Evolutionary conservation across 1,140 invertebrate genomes (phyloP).

Genomic region (Anagrus nilaparvatae): DNA sequence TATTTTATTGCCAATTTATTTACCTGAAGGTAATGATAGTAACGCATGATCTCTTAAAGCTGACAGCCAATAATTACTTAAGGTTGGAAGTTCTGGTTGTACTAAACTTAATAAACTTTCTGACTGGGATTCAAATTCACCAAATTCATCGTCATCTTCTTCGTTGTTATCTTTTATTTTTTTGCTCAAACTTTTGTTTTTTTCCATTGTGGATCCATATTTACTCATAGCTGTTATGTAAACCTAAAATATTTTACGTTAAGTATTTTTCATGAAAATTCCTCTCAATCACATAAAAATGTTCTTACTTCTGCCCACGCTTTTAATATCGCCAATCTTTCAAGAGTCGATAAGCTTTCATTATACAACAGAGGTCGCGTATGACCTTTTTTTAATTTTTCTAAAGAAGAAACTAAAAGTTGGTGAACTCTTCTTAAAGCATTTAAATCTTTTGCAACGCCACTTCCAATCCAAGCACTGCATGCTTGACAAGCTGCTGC

Average conservation of each 20-base stretch:
- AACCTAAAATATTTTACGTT: slow-evolving; percentile 51
- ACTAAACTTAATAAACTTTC: slow-evolving; percentile 84
- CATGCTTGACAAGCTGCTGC: slow-evolving; percentile 96
- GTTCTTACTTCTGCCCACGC: slow-evolving; percentile 87
- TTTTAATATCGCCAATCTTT: slow-evolving; percentile 93
- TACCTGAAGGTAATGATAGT: slow-evolving; percentile 79
- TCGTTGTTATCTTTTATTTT: slow-evolving; percentile 33
- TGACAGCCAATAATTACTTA: slow-evolving; percentile 90
- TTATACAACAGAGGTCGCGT: slow-evolving; percentile 81
- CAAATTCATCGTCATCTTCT: slow-evolving; percentile 54
- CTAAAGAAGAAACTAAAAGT: slow-evolving; percentile 86
- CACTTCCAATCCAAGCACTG: slow-evolving; percentile 97
- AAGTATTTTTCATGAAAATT: too few relatives aligned
- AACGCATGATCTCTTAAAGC: slow-evolving; percentile 92
- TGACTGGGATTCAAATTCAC: slow-evolving; percentile 61
- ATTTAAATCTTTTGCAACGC: slow-evolving; percentile 91
- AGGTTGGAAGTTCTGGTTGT: slow-evolving; percentile 79
- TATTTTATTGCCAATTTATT: too few relatives aligned
- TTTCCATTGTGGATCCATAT: slow-evolving; percentile 55
- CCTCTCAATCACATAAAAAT: too few relatives aligned
- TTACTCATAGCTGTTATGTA: slow-evolving; percentile 90
- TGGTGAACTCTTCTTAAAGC: slow-evolving; percentile 94
- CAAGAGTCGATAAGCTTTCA: slow-evolving; percentile 90
- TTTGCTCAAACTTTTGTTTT: slow-evolving; percentile 31
- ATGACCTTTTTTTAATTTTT: slow-evolving; percentile 68